Evolutionary conservation across 2,888 invertebrate genomes (phyloP).

Genomic region (Agrochola lota): DNA sequence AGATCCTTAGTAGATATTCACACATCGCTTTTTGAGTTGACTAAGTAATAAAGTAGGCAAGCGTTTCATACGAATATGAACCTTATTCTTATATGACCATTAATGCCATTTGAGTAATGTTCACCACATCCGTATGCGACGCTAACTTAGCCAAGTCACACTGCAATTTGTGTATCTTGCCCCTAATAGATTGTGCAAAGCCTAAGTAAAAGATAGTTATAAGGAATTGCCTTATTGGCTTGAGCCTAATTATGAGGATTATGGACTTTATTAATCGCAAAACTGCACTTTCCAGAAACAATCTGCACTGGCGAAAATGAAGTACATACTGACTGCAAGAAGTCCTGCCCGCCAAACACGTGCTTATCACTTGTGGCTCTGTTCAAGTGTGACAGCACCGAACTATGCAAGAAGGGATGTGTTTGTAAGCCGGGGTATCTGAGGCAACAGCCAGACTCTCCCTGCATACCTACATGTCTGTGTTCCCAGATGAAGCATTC

Average conservation of each 20-base stretch:
- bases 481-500: constrained; percentile 37
- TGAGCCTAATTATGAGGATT: not conserved
- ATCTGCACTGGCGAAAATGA: constrained; percentile 45
- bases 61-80: too few species aligned
- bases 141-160: not conserved
- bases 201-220: not conserved
- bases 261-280: not conserved
- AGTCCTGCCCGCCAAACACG: constrained; percentile 33
- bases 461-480: constrained; percentile 40
- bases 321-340: constrained; percentile 41
- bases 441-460: constrained; percentile 13
- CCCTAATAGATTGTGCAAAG: not conserved
- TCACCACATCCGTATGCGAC: not conserved
- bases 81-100: not conserved
- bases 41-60: too few species aligned
- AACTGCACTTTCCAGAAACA: constrained; percentile 3
- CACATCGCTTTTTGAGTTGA: too few species aligned
- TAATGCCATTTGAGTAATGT: not conserved
- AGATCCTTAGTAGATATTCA: too few species aligned
- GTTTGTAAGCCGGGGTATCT: constrained; percentile 42
- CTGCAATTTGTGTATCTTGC: not conserved
- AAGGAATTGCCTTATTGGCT: not conserved
- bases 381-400: constrained; percentile 37
- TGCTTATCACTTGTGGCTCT: constrained; percentile 35
- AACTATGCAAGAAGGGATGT: constrained; percentile 44